Evolutionary conservation across 2,797 vertebrate species (phyloP).

Genomic region (Stomatorhinus walkeri): DNA sequence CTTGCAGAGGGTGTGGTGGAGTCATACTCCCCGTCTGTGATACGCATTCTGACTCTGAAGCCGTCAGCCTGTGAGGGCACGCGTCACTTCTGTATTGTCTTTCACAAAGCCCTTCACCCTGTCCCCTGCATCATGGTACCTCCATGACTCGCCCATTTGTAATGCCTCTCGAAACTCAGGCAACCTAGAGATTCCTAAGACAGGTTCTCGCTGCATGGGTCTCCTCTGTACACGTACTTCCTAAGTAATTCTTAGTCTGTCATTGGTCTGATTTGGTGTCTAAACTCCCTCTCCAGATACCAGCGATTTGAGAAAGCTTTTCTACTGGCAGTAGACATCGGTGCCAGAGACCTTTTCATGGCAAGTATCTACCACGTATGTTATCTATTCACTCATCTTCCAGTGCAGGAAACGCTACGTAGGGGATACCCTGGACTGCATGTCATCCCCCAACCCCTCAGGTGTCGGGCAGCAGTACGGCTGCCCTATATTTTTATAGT

Average conservation of each 20-base stretch:
- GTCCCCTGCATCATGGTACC: neutral
- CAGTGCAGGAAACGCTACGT: neutral
- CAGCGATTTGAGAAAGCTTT: conserved; percentile 95
- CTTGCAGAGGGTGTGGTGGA: neutral
- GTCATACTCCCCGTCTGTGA: neutral
- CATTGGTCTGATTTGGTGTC: neutral
- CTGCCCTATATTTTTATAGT: neutral
- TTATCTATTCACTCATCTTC: neutral
- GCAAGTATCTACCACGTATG: conserved; percentile 38
- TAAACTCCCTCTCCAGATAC: conserved; percentile 55
- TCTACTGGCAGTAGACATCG: conserved; percentile 86
- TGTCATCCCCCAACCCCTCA: neutral
- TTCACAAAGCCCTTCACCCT: neutral
- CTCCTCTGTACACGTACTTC: neutral
- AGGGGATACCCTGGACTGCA: neutral
- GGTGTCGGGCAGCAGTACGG: neutral
- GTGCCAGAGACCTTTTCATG: conserved; percentile 83
- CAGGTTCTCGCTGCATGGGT: neutral
- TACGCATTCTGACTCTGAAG: neutral
- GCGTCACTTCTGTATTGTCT: neutral
- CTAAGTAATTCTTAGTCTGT: neutral
- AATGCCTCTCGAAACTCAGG: neutral
- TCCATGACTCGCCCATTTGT: neutral
- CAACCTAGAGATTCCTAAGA: neutral
- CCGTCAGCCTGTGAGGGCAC: neutral